Evolutionary conservation across 2,113 vertebrate species (phyloP).

Genomic region (Nanger granti): DNA sequence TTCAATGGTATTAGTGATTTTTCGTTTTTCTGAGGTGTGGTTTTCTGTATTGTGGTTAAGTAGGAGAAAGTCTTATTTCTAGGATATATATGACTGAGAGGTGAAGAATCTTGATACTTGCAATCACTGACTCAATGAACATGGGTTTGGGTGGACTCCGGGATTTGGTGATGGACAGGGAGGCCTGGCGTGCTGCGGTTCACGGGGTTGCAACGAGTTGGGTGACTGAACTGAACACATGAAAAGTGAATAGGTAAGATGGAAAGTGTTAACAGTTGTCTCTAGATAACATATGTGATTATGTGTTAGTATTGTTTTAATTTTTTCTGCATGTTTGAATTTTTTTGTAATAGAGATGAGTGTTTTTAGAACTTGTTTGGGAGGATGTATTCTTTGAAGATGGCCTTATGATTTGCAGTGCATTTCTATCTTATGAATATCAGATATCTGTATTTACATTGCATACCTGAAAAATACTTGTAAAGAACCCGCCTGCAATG

Average conservation of each 20-base stretch:
- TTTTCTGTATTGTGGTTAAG: not conserved
- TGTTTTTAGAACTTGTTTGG: not conserved
- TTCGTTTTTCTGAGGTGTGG: not conserved
- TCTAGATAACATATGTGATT: not conserved
- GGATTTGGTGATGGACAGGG: not conserved
- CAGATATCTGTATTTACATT: not conserved
- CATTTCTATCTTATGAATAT: not conserved
- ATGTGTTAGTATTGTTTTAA: not conserved
- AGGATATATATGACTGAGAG: not conserved
- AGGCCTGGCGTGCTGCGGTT: not conserved
- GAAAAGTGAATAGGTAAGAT: not conserved
- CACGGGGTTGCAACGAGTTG: not conserved
- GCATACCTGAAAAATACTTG: not conserved
- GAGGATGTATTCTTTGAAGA: slow-evolving; percentile 1
- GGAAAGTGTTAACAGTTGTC: not conserved
- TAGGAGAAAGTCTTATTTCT: not conserved
- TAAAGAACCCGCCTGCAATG: not conserved
- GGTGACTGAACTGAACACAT: not conserved
- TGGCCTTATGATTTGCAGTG: not conserved
- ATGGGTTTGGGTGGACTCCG: not conserved
- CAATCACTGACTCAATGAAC: not conserved
- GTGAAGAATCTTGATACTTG: not conserved
- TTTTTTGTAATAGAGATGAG: not conserved
- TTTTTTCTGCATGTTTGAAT: slow-evolving; percentile 13
- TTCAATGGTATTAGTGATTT: not conserved